Evolutionary conservation across 2,888 invertebrate genomes (phyloP), one percentile per base, ranked within the genome.

Genomic region (Eustalomyia histrio): DNA sequence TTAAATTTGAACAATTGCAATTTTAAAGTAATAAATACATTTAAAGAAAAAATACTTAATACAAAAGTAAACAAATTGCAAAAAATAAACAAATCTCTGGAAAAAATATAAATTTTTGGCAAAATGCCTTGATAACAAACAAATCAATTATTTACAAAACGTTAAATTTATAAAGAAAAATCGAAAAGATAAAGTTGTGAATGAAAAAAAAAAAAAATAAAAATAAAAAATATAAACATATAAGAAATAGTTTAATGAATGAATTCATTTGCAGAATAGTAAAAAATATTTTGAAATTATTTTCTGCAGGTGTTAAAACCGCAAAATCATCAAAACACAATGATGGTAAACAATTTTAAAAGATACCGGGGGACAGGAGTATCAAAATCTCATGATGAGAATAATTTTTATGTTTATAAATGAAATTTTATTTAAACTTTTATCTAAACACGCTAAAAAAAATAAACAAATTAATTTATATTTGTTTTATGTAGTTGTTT

Each of bases 51-150:
- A 43, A 61, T 16, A 61, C 21, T 47, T 24, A 24, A 61, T 21
- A 17, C 43, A 29, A 50, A 50, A 64, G 16, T 33, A 64, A 64
- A 52, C 52, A 63, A 61, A 47, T 63, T 24, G 47, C 61, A 24
- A 63, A 63, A 50, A 50, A 17, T 35, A 64, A 64, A 60, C 43
- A 47, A 47, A 47, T 47, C 43, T 6, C n/a, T 47, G n/a, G 14
- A 47, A 47, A 4, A 47, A 33, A 58, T 7, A 16, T 14, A 21
- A n/a, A 47, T 16, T 65, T 75, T 67, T 75, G 55, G 60, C 67
- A 60, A 75, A 67, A 18, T 75, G 75, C 67, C 43, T 61, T 67
- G 14, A 68, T 61, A 75, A 67, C 6, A 52, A 67, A 67, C 58
- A 65, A 74, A 74, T 60, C 58, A 52, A 74, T 60, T 74, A 60